Evolutionary conservation across 2,113 vertebrate species (phyloP), one percentile per base, ranked within the genome.

Genomic region (Cervus canadensis): DNA sequence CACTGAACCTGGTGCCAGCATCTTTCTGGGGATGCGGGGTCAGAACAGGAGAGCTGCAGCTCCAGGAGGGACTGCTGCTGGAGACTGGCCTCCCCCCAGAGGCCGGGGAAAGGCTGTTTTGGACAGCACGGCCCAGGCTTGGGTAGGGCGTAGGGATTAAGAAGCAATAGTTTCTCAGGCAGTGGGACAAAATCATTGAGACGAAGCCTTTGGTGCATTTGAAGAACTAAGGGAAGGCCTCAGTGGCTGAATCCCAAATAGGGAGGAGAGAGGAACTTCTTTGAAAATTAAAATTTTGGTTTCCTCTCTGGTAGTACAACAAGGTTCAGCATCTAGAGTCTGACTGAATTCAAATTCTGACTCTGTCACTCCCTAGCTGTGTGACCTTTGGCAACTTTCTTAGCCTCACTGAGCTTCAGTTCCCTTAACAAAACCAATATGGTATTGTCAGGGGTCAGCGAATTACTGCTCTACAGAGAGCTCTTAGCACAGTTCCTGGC

Each of bases 61-160:
- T 48, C 81, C 50, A 7, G 36, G 71, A 93, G 52, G 36, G 59
- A 52, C 52, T 36, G 45, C 25, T 26, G 5, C 3, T 0, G 1
- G 23, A 67, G 50, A 6, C 4, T 2, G 43, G 23, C 59, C 90
- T 54, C 50, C 52, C 45, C 21, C 26, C 3, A 30, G 15, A 19
- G 40, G 3, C 23, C 4, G 0, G 5, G 16, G 28, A 36, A 56
- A 56, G 11, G 36, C 56, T 54, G 3, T 45, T n/a, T 43, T 13
- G 76, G 33, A 26, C 23, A 30, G 45, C 30, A 36, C 30, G 7
- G 33, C 56, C 19, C 81, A 52, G 50, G n/a, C 48, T 78, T 28
- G 23, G 43, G 19, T 19, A 9, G 1, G 19, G 48, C 1, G 11
- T 19, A 26, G 10, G 16, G 16, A 28, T 6, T 21, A 7, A 23